phyloP scores from a whole-genome alignment of 2,797 vertebrate species.

The Sorex maritimensis region DNA sequence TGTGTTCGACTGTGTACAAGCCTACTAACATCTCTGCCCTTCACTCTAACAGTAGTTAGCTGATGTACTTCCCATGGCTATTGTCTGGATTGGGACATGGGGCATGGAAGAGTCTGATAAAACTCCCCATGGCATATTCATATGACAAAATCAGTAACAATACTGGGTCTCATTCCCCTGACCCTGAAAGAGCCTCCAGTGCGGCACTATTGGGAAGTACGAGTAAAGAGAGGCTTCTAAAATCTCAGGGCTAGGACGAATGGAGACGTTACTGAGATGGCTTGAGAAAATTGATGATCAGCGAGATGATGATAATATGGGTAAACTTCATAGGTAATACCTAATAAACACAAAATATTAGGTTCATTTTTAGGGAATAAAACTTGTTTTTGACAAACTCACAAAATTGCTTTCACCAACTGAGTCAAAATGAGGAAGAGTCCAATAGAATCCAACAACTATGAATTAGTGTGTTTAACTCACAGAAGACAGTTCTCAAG shows the following conservation, averaged over 20 bases:
- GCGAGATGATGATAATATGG: no score
- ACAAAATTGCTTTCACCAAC: background rate
- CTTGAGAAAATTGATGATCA: no score
- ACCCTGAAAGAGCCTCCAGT: no score
- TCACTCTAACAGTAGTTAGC: background rate
- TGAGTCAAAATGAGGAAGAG: background rate
- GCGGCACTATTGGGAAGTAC: no score
- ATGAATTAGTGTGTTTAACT: fast-evolving
- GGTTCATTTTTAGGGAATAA: background rate
- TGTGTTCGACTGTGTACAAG: background rate
- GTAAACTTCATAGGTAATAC: background rate
- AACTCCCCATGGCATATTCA: no score
- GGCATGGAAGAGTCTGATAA: no score
- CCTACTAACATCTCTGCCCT: background rate
- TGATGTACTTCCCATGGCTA: background rate
- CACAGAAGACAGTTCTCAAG: fast-evolving
- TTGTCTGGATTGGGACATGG: background rate
- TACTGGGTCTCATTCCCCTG: no score
- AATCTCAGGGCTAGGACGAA: no score
- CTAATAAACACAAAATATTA: background rate
- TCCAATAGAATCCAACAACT: background rate
- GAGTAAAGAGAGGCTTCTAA: no score
- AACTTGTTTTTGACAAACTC: background rate
- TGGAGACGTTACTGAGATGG: no score
- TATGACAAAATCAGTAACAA: no score